Conservation (phyloP, 2,888 invertebrate species). For the Lamproptera curius region DNA sequence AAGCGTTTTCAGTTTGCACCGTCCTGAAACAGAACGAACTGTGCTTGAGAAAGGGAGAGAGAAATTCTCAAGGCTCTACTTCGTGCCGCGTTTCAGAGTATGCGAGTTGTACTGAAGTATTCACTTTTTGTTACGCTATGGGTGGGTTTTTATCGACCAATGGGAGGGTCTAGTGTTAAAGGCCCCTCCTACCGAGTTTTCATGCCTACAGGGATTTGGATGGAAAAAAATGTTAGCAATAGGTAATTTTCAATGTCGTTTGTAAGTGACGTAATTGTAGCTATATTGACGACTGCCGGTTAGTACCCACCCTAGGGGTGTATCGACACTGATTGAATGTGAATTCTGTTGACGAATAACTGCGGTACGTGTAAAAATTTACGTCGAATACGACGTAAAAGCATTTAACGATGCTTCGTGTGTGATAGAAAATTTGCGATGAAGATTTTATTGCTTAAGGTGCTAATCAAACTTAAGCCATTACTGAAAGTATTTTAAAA, state of each 20-base stretch:
- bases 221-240: conserved; percentile 66
- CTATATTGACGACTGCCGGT: conserved; percentile 51
- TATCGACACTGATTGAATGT: conserved; percentile 39
- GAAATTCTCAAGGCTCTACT: conserved; percentile 69
- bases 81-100: conserved; percentile 46
- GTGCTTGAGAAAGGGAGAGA: conserved; percentile 70
- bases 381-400: neutral
- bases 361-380: neutral
- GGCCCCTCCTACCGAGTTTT: conserved; percentile 69
- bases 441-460: too few species aligned
- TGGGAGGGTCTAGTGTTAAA: conserved; percentile 50
- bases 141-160: conserved; percentile 62
- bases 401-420: too few species aligned
- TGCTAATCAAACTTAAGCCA: too few species aligned
- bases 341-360: conserved; percentile 27
- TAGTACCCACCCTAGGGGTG: conserved; percentile 31
- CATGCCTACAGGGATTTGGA: conserved; percentile 74
- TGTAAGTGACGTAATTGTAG: conserved; percentile 64
- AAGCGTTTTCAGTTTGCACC: conserved; percentile 61
- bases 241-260: conserved; percentile 71
- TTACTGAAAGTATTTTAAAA: too few species aligned
- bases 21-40: conserved; percentile 61
- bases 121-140: conserved; percentile 61
- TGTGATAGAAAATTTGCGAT: neutral
- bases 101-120: conserved; percentile 39